phyloP scores from a whole-genome alignment of 1,140 invertebrate species.

The Pararge aegeria region DNA sequence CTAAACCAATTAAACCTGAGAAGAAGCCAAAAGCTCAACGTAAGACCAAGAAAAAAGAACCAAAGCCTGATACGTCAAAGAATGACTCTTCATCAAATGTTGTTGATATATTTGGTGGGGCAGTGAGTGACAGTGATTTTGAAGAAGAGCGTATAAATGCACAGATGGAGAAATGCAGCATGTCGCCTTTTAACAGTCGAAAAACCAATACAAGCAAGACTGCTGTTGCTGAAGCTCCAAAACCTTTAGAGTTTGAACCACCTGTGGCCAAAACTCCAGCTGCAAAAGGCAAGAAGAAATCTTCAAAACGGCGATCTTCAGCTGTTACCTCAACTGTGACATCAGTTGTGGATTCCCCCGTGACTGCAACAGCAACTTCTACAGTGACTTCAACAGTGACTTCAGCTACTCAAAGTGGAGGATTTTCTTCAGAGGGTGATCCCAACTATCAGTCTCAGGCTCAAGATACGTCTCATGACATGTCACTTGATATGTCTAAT shows the following conservation, averaged over 20 bases:
- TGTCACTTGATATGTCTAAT: constrained; percentile 9
- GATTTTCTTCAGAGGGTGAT: constrained; percentile 52
- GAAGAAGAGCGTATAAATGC: constrained; percentile 87
- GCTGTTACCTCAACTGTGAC: constrained; percentile 39
- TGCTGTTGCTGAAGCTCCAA: too few species aligned
- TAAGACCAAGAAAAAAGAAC: constrained; percentile 59
- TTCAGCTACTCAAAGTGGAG: constrained; percentile 30
- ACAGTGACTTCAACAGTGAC: constrained; percentile 39
- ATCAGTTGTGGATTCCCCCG: too few species aligned
- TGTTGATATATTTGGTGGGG: constrained; percentile 92
- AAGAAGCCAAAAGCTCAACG: constrained; percentile 48
- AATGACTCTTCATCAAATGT: constrained; percentile 48
- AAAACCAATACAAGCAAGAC: constrained; percentile 89
- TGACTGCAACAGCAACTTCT: constrained; percentile 23
- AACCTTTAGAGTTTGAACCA: constrained; percentile 46
- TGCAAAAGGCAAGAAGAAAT: constrained; percentile 28
- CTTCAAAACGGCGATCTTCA: constrained; percentile 23
- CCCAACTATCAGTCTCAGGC: constrained; percentile 47
- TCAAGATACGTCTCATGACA: too few species aligned
- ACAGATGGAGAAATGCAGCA: constrained; percentile 89
- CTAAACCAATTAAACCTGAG: constrained; percentile 79
- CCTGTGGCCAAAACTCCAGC: constrained; percentile 50
- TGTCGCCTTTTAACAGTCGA: constrained; percentile 87
- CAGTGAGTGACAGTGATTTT: constrained; percentile 90
- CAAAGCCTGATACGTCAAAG: not conserved